Evolutionary conservation across 2,888 invertebrate genomes (phyloP).

Genomic region (Pollenia griseotomentosa): DNA sequence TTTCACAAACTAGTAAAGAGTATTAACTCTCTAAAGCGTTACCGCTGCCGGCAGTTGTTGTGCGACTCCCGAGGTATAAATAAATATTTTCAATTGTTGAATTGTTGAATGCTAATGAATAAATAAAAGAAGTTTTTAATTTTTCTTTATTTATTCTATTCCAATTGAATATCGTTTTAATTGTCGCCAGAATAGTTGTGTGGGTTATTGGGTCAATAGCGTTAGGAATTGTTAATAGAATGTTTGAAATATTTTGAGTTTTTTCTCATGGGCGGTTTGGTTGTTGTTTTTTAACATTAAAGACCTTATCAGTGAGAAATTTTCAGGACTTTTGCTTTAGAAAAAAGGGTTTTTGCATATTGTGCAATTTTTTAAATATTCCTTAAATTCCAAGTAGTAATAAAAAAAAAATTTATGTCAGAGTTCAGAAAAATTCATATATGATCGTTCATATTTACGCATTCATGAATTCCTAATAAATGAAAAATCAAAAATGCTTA

Average conservation of each 20-base stretch:
- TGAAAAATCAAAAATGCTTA: too few relatives aligned
- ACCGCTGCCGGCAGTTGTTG: slow-evolving; percentile 32
- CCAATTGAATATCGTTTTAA: slow-evolving; percentile 23
- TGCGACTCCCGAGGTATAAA: slow-evolving; percentile 4
- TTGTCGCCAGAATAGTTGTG: neutral
- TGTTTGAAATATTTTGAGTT: neutral
- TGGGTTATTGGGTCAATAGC: slow-evolving; percentile 53
- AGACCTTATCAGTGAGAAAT: too few relatives aligned
- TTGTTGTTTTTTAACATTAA: too few relatives aligned
- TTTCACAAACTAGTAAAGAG: neutral
- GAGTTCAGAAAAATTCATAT: too few relatives aligned
- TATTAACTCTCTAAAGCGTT: neutral
- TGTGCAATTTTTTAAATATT: too few relatives aligned
- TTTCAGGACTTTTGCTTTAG: too few relatives aligned
- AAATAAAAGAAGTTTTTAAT: neutral
- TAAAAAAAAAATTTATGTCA: too few relatives aligned
- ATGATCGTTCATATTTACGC: too few relatives aligned
- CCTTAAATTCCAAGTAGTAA: too few relatives aligned
- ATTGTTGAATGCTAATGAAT: slow-evolving; percentile 9
- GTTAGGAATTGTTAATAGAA: neutral
- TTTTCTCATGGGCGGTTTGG: neutral
- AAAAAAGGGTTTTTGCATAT: too few relatives aligned
- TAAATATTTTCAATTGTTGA: slow-evolving; percentile 32
- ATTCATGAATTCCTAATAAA: too few relatives aligned
- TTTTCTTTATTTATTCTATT: neutral